These are phyloP conservation scores for Agelastica alni DNA, from an alignment of 2,888 invertebrate species.

Conservation along the genomic window DNA sequence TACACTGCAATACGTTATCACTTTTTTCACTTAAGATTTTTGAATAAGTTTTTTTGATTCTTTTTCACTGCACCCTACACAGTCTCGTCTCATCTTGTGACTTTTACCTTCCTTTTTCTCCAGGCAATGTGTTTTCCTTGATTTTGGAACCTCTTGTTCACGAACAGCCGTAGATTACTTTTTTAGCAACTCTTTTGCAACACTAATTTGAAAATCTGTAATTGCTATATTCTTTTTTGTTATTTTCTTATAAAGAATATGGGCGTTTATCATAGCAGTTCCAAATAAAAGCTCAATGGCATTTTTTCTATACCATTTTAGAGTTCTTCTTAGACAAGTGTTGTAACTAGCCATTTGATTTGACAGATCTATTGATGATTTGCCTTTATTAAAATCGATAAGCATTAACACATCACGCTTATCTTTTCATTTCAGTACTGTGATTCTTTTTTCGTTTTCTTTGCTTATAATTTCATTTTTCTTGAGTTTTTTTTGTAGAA, in stretches of 20 bases:
- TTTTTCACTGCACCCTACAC: not conserved
- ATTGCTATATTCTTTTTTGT: not conserved
- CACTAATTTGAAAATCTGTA: not conserved
- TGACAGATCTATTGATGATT: conserved; percentile 35
- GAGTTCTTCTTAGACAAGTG: conserved; percentile 27
- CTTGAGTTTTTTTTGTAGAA: conserved; percentile 19
- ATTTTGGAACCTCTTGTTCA: not conserved
- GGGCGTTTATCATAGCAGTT: not conserved
- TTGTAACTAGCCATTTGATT: conserved; percentile 34
- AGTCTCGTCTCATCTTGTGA: not conserved
- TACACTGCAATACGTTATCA: too few relatives aligned
- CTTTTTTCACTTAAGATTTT: not conserved
- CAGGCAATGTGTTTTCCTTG: not conserved
- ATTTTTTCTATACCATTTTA: conserved; percentile 35
- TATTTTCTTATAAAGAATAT: not conserved
- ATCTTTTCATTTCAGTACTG: conserved; percentile 43
- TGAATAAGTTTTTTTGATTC: not conserved
- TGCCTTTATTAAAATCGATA: conserved; percentile 34
- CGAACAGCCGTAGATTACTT: not conserved
- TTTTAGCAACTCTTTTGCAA: not conserved
- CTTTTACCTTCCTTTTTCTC: not conserved
- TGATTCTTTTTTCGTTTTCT: conserved; percentile 31
- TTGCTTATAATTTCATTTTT: conserved; percentile 18
- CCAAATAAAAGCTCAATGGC: conserved; percentile 6
- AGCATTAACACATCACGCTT: conserved; percentile 44